Evolutionary conservation across 2,888 invertebrate genomes (phyloP).

Genomic region (Saturnia pavonia): DNA sequence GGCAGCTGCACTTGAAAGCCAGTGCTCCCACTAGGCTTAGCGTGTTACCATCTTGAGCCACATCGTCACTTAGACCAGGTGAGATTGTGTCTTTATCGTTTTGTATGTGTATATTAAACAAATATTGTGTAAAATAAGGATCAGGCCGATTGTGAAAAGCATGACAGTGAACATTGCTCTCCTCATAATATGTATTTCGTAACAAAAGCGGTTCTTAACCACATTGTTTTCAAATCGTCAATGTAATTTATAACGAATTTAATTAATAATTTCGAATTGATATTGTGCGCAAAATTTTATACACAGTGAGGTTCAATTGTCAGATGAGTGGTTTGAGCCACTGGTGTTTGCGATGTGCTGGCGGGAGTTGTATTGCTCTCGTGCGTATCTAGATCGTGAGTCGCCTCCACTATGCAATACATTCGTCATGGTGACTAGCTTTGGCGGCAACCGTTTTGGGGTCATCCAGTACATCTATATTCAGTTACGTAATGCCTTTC

Average conservation of each 20-base stretch:
- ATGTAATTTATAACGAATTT: constrained; percentile 62
- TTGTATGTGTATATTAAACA: neutral
- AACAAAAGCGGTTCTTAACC: constrained; percentile 52
- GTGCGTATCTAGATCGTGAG: neutral
- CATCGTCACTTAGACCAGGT: too few species aligned
- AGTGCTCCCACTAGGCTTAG: too few species aligned
- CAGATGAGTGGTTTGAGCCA: neutral
- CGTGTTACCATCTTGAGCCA: too few species aligned
- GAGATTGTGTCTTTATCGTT: neutral
- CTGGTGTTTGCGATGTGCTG: neutral
- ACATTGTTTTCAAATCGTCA: constrained; percentile 53
- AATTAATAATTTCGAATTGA: neutral
- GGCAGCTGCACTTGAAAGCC: too few species aligned
- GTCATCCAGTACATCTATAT: neutral
- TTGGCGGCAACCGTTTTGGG: too few species aligned
- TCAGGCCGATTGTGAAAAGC: neutral
- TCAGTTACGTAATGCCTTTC: neutral
- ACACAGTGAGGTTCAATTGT: neutral
- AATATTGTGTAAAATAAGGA: neutral
- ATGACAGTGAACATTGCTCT: neutral
- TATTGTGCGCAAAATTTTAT: neutral
- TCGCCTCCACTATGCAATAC: neutral
- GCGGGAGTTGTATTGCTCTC: neutral
- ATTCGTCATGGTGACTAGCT: neutral
- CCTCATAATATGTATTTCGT: neutral